Conservation (phyloP, 2,888 invertebrate species). For the Apamea crenata region DNA sequence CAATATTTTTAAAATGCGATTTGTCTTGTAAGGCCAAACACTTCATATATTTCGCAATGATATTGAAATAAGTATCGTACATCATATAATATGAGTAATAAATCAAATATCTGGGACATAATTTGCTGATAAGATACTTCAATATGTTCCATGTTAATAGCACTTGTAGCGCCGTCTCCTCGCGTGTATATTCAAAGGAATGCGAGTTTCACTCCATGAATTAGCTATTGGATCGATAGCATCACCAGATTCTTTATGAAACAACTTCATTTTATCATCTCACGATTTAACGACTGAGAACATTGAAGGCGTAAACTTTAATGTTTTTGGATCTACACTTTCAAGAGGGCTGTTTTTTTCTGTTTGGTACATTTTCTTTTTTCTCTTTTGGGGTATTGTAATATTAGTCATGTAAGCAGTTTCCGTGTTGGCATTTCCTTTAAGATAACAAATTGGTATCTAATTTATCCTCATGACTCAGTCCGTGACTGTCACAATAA, state of each 20-base stretch:
- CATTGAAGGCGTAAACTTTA: conserved; percentile 31
- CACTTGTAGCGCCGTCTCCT: conserved; percentile 28
- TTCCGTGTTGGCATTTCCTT: conserved; percentile 33
- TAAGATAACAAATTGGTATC: conserved; percentile 41
- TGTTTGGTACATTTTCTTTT: background rate
- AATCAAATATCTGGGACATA: conserved; percentile 29
- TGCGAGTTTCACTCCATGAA: conserved; percentile 60
- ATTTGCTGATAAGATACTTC: conserved; percentile 47
- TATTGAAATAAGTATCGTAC: conserved; percentile 22
- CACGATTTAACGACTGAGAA: conserved; percentile 35
- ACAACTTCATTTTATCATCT: conserved; percentile 39
- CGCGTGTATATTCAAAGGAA: conserved; percentile 52
- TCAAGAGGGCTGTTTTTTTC: background rate
- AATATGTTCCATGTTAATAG: conserved; percentile 36
- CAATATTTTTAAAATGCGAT: conserved; percentile 21
- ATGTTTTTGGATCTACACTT: conserved; percentile 21
- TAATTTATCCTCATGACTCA: conserved; percentile 31
- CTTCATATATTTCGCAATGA: background rate
- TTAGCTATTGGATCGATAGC: conserved; percentile 53
- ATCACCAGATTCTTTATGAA: conserved; percentile 42
- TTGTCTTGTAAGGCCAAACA: background rate
- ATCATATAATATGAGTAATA: conserved; percentile 32
- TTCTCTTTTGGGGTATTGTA: background rate
- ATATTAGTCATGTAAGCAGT: conserved; percentile 17
- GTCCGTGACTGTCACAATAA: background rate